Percentiles rank a stretch among this genome's conserved stretches.
These are phyloP conservation scores for Lophius americanus DNA, from an alignment of 2,797 vertebrate species.

Conservation along the genomic window DNA sequence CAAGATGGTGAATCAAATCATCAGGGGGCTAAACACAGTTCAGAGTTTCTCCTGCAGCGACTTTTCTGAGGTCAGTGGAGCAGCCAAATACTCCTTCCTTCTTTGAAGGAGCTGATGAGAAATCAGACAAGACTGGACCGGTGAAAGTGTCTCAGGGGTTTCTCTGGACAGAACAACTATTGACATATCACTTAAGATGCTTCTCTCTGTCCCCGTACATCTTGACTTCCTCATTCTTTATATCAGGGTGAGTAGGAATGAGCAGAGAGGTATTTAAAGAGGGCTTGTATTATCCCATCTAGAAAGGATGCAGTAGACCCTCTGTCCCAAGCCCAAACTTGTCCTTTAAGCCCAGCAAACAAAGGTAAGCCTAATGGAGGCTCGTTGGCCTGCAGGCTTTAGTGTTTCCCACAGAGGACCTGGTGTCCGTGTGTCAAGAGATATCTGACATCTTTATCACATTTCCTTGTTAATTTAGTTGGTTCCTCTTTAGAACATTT, in stretches of 20 bases:
- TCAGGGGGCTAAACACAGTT: not conserved
- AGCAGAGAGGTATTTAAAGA: conserved; percentile 52
- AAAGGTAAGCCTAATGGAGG: conserved; percentile 47
- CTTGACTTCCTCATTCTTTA: conserved; percentile 26
- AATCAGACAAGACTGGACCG: conserved; percentile 29
- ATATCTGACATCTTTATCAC: conserved; percentile 15
- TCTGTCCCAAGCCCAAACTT: conserved; percentile 60
- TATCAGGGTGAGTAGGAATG: conserved; percentile 21
- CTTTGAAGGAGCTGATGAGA: conserved; percentile 22
- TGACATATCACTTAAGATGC: conserved; percentile 16
- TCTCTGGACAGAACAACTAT: conserved; percentile 4
- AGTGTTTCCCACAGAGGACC: conserved; percentile 33
- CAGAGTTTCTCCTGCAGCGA: not conserved
- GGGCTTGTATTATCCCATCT: conserved; percentile 60
- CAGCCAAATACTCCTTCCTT: conserved; percentile 15
- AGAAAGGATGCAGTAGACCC: conserved; percentile 62
- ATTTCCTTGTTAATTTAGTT: conserved; percentile 37
- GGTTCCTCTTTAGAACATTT: conserved; percentile 20
- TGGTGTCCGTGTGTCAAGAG: conserved; percentile 24
- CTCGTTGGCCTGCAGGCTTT: conserved; percentile 58
- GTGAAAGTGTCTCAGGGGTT: conserved; percentile 5
- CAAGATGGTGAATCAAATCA: conserved; percentile 12
- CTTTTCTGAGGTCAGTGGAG: conserved; percentile 28
- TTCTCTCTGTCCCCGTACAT: not conserved
- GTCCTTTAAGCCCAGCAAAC: conserved; percentile 54